These are phyloP conservation scores for Phania funesta DNA, from an alignment of 2,888 invertebrate genomes.

Conservation along the genomic window DNA sequence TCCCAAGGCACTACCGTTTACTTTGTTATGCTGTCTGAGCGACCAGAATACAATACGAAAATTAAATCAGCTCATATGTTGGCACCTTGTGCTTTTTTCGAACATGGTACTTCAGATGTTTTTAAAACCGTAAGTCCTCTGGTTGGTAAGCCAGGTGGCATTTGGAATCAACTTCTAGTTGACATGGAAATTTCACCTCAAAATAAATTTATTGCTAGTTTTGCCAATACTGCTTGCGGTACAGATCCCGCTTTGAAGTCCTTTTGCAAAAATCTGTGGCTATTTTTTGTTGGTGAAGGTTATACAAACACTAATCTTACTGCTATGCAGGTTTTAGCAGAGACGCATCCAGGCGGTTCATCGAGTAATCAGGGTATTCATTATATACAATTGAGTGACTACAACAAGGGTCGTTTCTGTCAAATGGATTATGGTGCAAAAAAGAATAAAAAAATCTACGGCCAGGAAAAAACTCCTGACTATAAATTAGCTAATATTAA, in stretches of 20 bases:
- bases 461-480: slow-evolving; percentile 72
- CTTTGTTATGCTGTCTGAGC: slow-evolving; percentile 73
- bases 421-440: slow-evolving; percentile 75
- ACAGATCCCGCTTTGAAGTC: slow-evolving; percentile 55
- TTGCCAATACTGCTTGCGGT: slow-evolving; percentile 72
- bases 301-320: slow-evolving; percentile 73
- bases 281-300: slow-evolving; percentile 73
- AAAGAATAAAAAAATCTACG: slow-evolving; percentile 71
- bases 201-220: slow-evolving; percentile 71
- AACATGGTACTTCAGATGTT: slow-evolving; percentile 80
- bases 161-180: slow-evolving; percentile 70
- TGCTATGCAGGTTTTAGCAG: slow-evolving; percentile 71
- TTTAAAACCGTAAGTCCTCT: slow-evolving; percentile 79
- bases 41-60: slow-evolving; percentile 74
- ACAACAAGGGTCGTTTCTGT: slow-evolving; percentile 72
- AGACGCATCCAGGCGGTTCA: slow-evolving; percentile 76
- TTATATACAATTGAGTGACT: slow-evolving; percentile 71
- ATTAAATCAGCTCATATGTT: slow-evolving; percentile 76
- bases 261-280: slow-evolving; percentile 72
- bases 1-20: slow-evolving; percentile 77
- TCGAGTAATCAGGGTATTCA: slow-evolving; percentile 77
- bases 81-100: slow-evolving; percentile 80
- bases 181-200: slow-evolving; percentile 73
- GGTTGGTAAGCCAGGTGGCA: slow-evolving; percentile 72
- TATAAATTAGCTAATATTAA: slow-evolving; percentile 74